Evolutionary conservation across 1,140 invertebrate genomes (phyloP).

Genomic region (Planococcus citri): DNA sequence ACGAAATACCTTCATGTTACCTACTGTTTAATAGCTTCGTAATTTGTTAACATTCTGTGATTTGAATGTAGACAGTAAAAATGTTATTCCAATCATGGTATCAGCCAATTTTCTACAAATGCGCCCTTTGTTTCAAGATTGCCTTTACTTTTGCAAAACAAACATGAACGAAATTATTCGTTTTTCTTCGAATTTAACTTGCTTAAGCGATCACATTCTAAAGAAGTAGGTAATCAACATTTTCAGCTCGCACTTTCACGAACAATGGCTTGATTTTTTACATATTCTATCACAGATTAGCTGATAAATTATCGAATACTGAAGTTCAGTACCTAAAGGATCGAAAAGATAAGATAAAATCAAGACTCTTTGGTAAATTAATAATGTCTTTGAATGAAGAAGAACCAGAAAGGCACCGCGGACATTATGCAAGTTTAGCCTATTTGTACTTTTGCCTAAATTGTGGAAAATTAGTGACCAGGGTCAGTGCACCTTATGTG

Average conservation of each 20-base stretch:
- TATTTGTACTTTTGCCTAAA: constrained; percentile 49
- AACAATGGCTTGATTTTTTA: constrained; percentile 26
- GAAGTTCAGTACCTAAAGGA: constrained; percentile 65
- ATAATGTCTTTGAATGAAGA: constrained; percentile 58
- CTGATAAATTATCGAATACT: constrained; percentile 63
- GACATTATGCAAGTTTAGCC: constrained; percentile 63
- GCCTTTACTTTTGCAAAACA: constrained; percentile 63
- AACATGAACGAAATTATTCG: constrained; percentile 68
- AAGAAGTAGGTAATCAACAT: constrained; percentile 40
- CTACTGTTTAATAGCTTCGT: no score
- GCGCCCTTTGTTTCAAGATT: constrained; percentile 70
- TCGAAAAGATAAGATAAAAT: constrained; percentile 70
- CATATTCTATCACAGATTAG: no score
- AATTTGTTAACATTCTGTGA: no score
- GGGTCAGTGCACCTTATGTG: constrained; percentile 21
- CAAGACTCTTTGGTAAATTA: constrained; percentile 65
- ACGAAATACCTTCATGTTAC: no score
- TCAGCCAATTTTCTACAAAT: constrained; percentile 90
- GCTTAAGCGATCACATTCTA: constrained; percentile 64
- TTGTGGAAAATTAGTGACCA: constrained; percentile 41
- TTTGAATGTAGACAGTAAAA: constrained; percentile 51
- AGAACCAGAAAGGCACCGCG: constrained; percentile 52
- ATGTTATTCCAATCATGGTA: constrained; percentile 80
- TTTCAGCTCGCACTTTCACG: not conserved
- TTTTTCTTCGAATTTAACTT: constrained; percentile 61